Percentiles rank a stretch among this genome's conserved stretches.
phyloP scores from a whole-genome alignment of 2,113 vertebrate species.

The Corydoras sp. region DNA sequence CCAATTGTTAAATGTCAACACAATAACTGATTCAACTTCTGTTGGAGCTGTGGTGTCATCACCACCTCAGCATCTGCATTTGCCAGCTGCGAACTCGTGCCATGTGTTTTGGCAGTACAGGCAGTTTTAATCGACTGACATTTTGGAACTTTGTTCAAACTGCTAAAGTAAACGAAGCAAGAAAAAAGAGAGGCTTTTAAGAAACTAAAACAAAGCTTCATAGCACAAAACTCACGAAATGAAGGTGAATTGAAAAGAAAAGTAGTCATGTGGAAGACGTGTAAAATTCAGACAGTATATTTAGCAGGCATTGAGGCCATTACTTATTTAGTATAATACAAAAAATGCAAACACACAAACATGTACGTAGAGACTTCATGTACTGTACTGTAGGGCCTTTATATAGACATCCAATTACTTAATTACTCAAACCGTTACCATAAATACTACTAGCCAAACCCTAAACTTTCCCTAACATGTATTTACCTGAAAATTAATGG shows the following conservation, averaged over 20 bases:
- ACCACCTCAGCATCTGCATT: conserved; percentile 10
- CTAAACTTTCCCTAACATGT: no score
- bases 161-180: conserved; percentile 22
- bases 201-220: no score
- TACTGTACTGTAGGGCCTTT: no score
- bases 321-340: conserved; percentile 45
- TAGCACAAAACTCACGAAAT: no score
- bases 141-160: conserved; percentile 23
- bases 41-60: conserved; percentile 6
- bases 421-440: background rate
- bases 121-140: conserved; percentile 35
- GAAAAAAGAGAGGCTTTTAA: conserved; percentile 8
- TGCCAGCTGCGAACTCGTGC: conserved; percentile 30
- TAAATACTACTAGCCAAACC: no score
- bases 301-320: conserved; percentile 62
- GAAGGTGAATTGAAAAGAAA: no score
- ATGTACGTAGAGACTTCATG: no score
- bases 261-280: no score
- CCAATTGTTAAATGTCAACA: no score
- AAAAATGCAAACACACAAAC: conserved; percentile 15
- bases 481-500: no score
- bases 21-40: background rate
- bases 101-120: conserved; percentile 35
- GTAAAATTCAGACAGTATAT: conserved; percentile 41
- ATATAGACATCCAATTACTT: no score